Evolutionary conservation across 2,888 invertebrate genomes (phyloP), one percentile per base, ranked within the genome.

Genomic region (Hololepta plana): DNA sequence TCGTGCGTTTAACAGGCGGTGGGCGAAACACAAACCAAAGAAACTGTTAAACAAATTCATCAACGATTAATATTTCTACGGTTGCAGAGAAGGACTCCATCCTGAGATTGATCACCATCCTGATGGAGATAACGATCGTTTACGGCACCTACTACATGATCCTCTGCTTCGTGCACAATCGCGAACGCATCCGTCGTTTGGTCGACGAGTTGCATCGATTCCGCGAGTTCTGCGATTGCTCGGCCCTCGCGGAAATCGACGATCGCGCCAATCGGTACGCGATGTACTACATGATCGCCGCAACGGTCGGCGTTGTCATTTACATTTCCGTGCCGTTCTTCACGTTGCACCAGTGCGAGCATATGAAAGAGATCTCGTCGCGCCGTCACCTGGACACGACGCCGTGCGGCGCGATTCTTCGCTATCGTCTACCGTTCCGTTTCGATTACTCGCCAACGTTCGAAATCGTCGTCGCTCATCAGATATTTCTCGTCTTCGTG

Each of bases 111-210:
- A n/a, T n/a, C n/a, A n/a, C n/a, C n/a, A n/a, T n/a, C n/a, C n/a
- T n/a, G n/a, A n/a, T n/a, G n/a, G n/a, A n/a, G n/a, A n/a, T n/a
- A n/a, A n/a, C n/a, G n/a, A n/a, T n/a, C n/a, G n/a, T n/a, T n/a
- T n/a, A n/a, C 15, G 40, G 40, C n/a, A 41, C 42, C 38, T 32
- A 41, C 15, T 43, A 43, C 25, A 38, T 43, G 39, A 35, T 35
- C 7, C 29, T 38, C 14, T 43, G 43, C 24, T 43, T 43, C 27
- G 28, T 40, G 4, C 19, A 28, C 11, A 42, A 42, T 20, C 29
- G 42, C 19, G 24, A 15, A 5, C 23, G 15, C 8, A 37, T 39
- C 4, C 28, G 28, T 16, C 21, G 30, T 7, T 15, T 39, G 8
- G 30, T 35, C 2, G 15, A 15, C 3, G 22, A 29, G 5, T 27